These are phyloP conservation scores for Henricia sp. DNA, from an alignment of 53 echinoderm and acorn worm species.

Conservation along the genomic window DNA sequence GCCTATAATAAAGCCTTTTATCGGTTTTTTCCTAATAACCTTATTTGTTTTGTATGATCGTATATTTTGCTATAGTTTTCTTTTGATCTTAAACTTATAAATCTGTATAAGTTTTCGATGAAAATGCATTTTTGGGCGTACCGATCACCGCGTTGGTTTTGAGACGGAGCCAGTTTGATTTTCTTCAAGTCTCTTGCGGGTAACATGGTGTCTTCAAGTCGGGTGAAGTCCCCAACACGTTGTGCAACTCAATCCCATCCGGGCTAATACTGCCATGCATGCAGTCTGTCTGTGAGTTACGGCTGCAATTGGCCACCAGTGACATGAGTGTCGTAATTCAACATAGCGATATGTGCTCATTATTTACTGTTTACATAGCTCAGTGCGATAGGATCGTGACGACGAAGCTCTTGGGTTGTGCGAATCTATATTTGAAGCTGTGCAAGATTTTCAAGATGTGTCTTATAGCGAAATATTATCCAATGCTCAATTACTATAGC, in stretches of 20 bases:
- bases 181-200: not conserved
- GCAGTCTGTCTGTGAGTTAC: not conserved
- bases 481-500: too few species aligned
- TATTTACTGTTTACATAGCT: not conserved
- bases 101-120: too few species aligned
- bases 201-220: slow-evolving; percentile 4
- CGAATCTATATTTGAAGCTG: too few species aligned
- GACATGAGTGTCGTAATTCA: slow-evolving; percentile 10
- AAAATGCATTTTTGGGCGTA: too few species aligned
- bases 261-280: not conserved
- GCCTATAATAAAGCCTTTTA: too few species aligned
- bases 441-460: too few species aligned
- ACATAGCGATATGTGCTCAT: not conserved
- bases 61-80: too few species aligned
- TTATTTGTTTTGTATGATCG: too few species aligned
- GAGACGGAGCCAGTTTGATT: not conserved
- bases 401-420: not conserved
- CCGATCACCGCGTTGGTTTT: too few species aligned
- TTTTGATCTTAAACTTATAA: too few species aligned
- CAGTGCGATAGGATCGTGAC: not conserved
- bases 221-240: not conserved
- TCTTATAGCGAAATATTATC: too few species aligned
- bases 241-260: not conserved
- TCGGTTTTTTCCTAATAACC: too few species aligned
- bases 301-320: not conserved